Base-by-base conservation (phyloP, 37 sponge, comb jelly and placozoan species). In the Hexactinellida sp. region DNA sequence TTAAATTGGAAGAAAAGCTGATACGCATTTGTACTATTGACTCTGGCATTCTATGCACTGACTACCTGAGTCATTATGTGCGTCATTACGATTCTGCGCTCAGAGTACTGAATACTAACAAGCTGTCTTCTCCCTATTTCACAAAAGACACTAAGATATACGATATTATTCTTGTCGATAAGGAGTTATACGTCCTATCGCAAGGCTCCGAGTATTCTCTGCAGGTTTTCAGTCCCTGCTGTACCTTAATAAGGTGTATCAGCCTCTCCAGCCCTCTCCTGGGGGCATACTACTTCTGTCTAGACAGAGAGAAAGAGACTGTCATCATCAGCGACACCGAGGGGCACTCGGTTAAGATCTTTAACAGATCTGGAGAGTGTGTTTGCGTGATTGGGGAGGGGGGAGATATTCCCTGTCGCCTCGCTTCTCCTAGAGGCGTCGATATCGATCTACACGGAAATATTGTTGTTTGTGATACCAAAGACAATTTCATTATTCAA, bases 281-380 rank as follows among this genome's bases (percentile, higher is more conserved):
- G 76, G 76, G 76, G 25, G 76, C 76, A 63, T 63, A 63, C 34
- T 63, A 63, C 34, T 63, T 63, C 76, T 63, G 76, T 63, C 76
- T 63, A 10, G 76, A 63, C 76, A 63, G 13, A n/a, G 30, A 7
- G 32, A 63, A 63, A 23, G 13, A 23, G 3, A 63, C 21, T 21
- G 13, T 63, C 3, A 28, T 63, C 34, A 63, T 63, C 30, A 63
- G 76, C 13, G 76, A 63, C 13, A 63, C 76, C 5, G 76, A 63
- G 34, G 76, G 76, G 25, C 3, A 63, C 76, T 32, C 13, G 30
- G 76, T 63, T 23, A 63, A n/a, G 30, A 23, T 63, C 3, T 63
- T 63, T 28, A n/a, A 63, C 13, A 10, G 76, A 25, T 63, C 34
- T 21, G 76, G 76, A 63, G 76, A 63, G 30, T 63, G 76, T 63